Base-by-base conservation (phyloP, 2,113 vertebrate species). In the Heterochromis multidens region DNA sequence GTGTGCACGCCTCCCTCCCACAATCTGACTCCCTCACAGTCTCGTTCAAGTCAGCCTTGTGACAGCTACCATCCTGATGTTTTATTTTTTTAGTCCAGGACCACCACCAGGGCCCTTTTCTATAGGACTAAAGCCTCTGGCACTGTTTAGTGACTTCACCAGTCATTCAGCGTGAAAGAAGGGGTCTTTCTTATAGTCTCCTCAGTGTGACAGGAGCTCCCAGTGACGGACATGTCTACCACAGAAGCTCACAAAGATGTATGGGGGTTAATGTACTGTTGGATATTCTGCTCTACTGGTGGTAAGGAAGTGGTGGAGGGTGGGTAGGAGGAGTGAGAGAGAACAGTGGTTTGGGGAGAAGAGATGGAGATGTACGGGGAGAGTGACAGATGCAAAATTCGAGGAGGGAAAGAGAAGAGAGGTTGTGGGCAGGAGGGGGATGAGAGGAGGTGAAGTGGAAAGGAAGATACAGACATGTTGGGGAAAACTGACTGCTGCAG, bases 361-460 rank as follows among this genome's bases (percentile, higher is more conserved):
- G 56, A 86, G 86, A 93, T 91, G 84, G 89, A 94, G 93, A 89
- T 79, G 84, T 87, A 87, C 3, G 9, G 12, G 16, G 43, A 79
- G 81, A 89, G 49, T 93, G 91, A 93, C 91, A 82, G 87, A 86
- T 88, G 80, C 74, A 89, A 81, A 86, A 81, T 88, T 77, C 13
- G 10, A 65, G 35, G n/a, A 57, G 58, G 58, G 76, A 81, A 70
- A 84, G 83, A 31, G 67, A 49, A 77, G 79, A 43, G 79, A 80
- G 80, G 83, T 78, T 92, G 87, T 58, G 19, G 82, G 70, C 35
- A 23, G 67, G 85, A 72, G 46, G 62, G 29, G 56, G 78, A 59
- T 60, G 77, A 85, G 72, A 87, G 86, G 89, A 91, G 87, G 83
- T 94, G 93, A 93, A 91, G 89, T 90, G 89, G 92, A 94, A 93